Conservation (phyloP, 2,888 invertebrate species). For the Kryphioiulus occultus region DNA sequence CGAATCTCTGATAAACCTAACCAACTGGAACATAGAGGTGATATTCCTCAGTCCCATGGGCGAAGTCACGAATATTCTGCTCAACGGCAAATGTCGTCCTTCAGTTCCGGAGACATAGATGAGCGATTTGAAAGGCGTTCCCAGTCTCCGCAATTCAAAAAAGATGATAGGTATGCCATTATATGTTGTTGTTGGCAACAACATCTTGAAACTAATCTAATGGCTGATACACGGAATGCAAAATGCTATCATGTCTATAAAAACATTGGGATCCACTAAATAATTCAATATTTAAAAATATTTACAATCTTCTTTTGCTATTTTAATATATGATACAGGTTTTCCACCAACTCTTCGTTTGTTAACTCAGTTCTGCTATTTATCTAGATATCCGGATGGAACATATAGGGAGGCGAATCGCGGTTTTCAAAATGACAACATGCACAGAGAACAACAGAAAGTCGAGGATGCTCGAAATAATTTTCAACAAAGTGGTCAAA, state of each 20-base stretch:
- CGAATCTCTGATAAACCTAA: conserved; percentile 4
- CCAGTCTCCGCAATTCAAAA: conserved; percentile 31
- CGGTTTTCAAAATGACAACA: not conserved
- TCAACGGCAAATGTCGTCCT: not conserved
- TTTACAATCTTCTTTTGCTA: not conserved
- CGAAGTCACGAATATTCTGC: conserved; percentile 7
- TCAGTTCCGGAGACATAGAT: conserved; percentile 15
- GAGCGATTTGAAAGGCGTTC: conserved; percentile 37
- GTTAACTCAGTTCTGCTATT: not conserved
- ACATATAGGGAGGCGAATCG: not conserved
- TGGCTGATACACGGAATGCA: no score
- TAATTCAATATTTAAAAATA: no score
- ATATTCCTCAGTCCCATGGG: not conserved
- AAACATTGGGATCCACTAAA: no score
- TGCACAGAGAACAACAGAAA: conserved; percentile 22
- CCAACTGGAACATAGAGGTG: not conserved
- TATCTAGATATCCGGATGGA: not conserved
- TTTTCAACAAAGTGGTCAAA: conserved; percentile 13
- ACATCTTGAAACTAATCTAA: no score
- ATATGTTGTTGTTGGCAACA: no score
- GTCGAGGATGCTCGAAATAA: conserved; percentile 1
- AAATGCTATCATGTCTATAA: no score
- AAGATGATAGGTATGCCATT: conserved; percentile 32
- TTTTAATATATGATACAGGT: not conserved
- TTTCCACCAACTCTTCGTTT: not conserved